Evolutionary conservation across 2,797 vertebrate species (phyloP), one percentile per base, ranked within the genome.

Genomic region (Sebastes minor): DNA sequence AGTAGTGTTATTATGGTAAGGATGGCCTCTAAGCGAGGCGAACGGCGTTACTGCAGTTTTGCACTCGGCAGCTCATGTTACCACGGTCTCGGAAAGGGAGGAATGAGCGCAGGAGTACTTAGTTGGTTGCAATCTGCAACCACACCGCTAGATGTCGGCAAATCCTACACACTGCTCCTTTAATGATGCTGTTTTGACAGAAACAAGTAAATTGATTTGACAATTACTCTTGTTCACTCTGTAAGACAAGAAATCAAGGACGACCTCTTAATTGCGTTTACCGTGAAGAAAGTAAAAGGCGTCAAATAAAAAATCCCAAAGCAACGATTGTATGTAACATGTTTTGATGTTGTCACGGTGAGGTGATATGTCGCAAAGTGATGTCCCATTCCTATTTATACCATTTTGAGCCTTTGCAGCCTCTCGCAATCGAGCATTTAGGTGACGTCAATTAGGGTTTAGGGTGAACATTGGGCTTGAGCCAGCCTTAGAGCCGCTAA

Each of bases 11-110:
- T 46, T 46, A 46, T 18, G 0, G 42, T 18, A 46, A 46, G 14
- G 6, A 46, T 0, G 6, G 38, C 14, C 38, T 42, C 14, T 42
- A 16, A 42, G 38, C 0, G 6, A 42, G 38, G 2, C 2, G 14
- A 46, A 46, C 42, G 16, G 42, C 16, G 38, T 46, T 46, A 46
- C 14, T 18, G 16, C 42, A 6, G 42, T 46, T 3, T 46, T 42
- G 2, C 38, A 42, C 38, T 42, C 6, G 6, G 13, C 38, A 16
- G 38, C 38, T 42, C 38, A 42, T 0, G 0, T 42, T 42, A 42
- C 38, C 1, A 6, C 38, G 2, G 38, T 3, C 14, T 42, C 0
- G 42, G 42, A 46, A 46, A 46, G 42, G 42, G 14, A 18, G 6
- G 42, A 46, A 6, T 46, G 42, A 46, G 16, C 16, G 16, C 0